These are phyloP conservation scores for Monomorium pharaonis DNA, from an alignment of 1,140 invertebrate species.

Conservation along the genomic window DNA sequence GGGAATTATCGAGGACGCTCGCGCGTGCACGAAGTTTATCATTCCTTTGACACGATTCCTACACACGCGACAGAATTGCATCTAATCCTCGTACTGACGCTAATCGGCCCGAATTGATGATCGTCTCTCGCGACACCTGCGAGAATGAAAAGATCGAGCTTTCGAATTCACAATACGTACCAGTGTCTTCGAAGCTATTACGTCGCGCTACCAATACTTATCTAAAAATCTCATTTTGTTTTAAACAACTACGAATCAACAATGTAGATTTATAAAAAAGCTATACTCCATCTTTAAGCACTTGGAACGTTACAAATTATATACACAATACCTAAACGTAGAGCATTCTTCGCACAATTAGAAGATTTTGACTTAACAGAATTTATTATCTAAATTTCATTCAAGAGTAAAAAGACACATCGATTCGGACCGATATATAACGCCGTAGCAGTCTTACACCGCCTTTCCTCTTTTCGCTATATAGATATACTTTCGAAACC, in stretches of 20 bases:
- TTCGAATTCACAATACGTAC: background rate
- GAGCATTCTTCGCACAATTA: background rate
- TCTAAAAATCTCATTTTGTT: background rate
- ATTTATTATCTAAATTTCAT: background rate
- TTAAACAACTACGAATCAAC: background rate
- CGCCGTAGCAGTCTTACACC: slow-evolving; percentile 49
- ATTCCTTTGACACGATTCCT: slow-evolving; percentile 57
- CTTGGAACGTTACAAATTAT: background rate
- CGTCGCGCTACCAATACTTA: background rate
- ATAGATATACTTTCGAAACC: slow-evolving; percentile 69
- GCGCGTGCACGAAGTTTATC: slow-evolving; percentile 56
- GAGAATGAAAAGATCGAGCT: background rate
- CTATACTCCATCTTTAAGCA: background rate
- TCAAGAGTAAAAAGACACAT: slow-evolving; percentile 2
- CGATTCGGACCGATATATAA: slow-evolving; percentile 53
- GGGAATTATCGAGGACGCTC: slow-evolving; percentile 56
- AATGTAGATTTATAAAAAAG: background rate
- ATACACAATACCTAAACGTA: background rate
- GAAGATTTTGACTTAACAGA: background rate
- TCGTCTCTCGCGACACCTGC: background rate
- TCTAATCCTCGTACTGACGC: slow-evolving; percentile 55
- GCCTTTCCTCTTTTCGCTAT: slow-evolving; percentile 46
- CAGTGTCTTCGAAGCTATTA: background rate
- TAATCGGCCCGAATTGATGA: slow-evolving; percentile 63
- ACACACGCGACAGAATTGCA: slow-evolving; percentile 57